phyloP scores from a whole-genome alignment of 2,797 vertebrate genomes.

The Hypotaenidia okinawae region DNA sequence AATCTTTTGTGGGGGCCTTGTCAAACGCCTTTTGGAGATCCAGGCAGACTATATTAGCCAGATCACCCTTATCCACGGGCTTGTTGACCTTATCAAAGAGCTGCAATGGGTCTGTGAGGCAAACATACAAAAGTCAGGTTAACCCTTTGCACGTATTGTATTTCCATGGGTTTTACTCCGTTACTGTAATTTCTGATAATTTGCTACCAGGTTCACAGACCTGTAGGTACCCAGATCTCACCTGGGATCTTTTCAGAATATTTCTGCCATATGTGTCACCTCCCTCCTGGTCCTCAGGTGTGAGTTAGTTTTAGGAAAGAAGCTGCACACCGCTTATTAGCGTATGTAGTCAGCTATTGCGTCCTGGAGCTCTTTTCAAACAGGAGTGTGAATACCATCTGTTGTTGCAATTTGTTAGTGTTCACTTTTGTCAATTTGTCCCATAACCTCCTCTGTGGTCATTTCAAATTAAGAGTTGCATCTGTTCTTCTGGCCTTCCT shows the following conservation, averaged over 20 bases:
- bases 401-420: constrained; percentile 27
- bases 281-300: neutral
- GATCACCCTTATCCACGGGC: constrained; percentile 38
- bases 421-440: constrained; percentile 37
- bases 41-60: neutral
- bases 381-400: constrained; percentile 1
- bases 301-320: neutral
- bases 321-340: neutral
- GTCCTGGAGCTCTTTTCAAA: neutral
- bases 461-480: constrained; percentile 50
- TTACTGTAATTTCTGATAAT: neutral
- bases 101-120: neutral
- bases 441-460: constrained; percentile 14
- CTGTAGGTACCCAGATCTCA: neutral
- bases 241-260: neutral
- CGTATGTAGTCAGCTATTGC: neutral
- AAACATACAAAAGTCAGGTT: neutral
- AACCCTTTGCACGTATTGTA: neutral
- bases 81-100: constrained; percentile 47
- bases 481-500: constrained; percentile 22
- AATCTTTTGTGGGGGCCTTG: constrained; percentile 20
- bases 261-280: neutral
- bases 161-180: neutral
- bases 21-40: constrained; percentile 6
- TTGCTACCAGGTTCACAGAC: neutral